Evolutionary conservation across 2,888 invertebrate genomes (phyloP), one percentile per base, ranked within the genome.

Genomic region (Drosophila helvetica): DNA sequence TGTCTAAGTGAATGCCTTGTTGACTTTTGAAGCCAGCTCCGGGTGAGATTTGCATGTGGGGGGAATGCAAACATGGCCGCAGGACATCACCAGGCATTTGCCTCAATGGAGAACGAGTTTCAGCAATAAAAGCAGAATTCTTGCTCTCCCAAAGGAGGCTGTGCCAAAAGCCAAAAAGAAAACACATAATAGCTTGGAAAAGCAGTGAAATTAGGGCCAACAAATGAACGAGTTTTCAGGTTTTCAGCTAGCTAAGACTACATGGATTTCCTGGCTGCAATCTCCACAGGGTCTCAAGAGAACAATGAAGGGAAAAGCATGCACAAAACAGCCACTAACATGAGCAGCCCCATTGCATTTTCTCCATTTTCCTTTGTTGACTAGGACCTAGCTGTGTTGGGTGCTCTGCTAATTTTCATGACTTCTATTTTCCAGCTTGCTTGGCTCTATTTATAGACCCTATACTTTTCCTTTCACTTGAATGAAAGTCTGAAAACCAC

Each of bases 11-110:
- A 75, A 78, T 48, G 51, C 51, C 72, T 68, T 78, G 64, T 72
- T 78, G 77, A 75, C 79, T 79, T 68, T 77, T 54, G 43, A 62
- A 46, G 56, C 61, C 66, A 61, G 56, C 61, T 61, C 50, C 70
- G 64, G 71, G 48, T 52, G 65, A 47, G 65, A 61, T 54, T 60
- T 57, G 25, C 43, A 45, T 17, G 45, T 55, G 48, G 42, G 43
- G 62, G 54, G 62, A 59, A 61, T 56, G 55, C 53, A 59, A 70
- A 57, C 54, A 61, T n/a, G 8, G 61, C 74, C 74, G 51, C 75
- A 43, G 74, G 56, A 50, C 54, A 62, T 71, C 60, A 22, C 4
- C 22, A 22, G 22, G 4, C n/a, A n/a, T 22, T 0, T 61, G 63
- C 52, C 5, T 33, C 33, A 33, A 33, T 33, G 33, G 62, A 54